Base-by-base conservation (phyloP, 2,888 invertebrate species). In the Dasypolia templi region DNA sequence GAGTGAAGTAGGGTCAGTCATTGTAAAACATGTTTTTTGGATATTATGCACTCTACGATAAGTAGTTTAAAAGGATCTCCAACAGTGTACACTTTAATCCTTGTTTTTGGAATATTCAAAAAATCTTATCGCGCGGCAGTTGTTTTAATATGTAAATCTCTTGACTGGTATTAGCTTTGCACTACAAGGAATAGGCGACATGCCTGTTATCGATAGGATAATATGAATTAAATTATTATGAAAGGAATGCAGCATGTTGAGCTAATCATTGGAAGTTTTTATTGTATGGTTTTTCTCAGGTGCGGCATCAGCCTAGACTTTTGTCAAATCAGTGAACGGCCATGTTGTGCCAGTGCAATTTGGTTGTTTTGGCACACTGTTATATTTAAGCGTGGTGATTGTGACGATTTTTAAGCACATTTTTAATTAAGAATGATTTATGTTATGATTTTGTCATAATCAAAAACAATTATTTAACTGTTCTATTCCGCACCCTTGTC, bases 121-220 rank as follows among this genome's bases (percentile, higher is more conserved):
- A 39, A 42, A 62, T 69, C 32, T 61, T 62, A 51, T 77, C 62
- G 56, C 64, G 14, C 46, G n/a, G 70, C 77, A 70, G 19, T 82
- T 61, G 46, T 62, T 69, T 81, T 65, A 53, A 53, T 75, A 77
- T 77, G 77, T 32, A 77, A 77, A 77, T 77, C 29, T n/a, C 17
- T 62, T n/a, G 1, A 69, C 59, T 79, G 32, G 59, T 69, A 69
- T 77, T 70, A 77, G 56, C 51, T 62, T 77, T 66, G 56, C 65
- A 56, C 56, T 70, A 65, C 61, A 70, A 46, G 26, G 44, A 69
- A 78, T 58, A 61, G 12, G 32, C 32, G 49, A 64, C 32, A 62
- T 49, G n/a, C 29, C 17, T 55, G 12, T 35, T 68, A 55, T 49
- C 35, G 42, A 51, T 75, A 68, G 39, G 14, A n/a, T n/a, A n/a